A percentile compares a stretch with the other conserved stretches of the same genome.
Conservation (phyloP, 2,113 vertebrate genomes). For the Melanerpes aurifrons region DNA sequence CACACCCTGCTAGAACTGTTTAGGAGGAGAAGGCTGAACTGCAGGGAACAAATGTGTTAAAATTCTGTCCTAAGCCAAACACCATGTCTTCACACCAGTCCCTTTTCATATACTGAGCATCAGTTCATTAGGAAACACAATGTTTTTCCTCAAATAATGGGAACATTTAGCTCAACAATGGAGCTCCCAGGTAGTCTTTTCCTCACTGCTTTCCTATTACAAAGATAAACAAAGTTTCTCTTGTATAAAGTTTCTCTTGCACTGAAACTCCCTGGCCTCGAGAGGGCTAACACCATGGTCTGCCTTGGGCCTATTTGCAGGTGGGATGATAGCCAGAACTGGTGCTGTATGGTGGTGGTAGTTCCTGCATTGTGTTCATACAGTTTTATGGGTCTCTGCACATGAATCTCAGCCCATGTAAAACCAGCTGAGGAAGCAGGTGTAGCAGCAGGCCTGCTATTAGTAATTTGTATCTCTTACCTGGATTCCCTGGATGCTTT, state of each 20-base stretch:
- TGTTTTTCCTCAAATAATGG: not conserved
- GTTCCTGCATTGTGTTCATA: not conserved
- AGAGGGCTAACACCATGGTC: not conserved
- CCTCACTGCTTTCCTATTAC: not conserved
- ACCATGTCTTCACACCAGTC: not conserved
- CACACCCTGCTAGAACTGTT: not conserved
- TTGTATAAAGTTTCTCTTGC: not conserved
- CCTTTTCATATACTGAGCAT: not conserved
- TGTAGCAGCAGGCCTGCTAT: not conserved
- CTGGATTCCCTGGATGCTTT: not conserved
- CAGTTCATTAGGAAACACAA: not conserved
- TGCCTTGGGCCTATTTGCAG: not conserved
- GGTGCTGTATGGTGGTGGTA: fast-evolving
- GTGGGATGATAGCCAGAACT: not conserved
- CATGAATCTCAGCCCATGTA: not conserved
- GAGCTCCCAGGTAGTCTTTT: not conserved
- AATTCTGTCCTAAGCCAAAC: not conserved
- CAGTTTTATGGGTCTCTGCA: not conserved
- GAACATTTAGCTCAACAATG: not conserved
- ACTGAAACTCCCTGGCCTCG: not conserved
- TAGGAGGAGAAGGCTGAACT: not conserved
- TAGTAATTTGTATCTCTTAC: not conserved
- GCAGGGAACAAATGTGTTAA: not conserved
- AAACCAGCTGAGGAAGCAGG: not conserved
- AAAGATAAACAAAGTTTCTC: not conserved